Percentiles rank a stretch among this genome's conserved stretches.
Evolutionary conservation across 1,140 invertebrate genomes (phyloP).

Genomic region (Nilaparvata lugens): DNA sequence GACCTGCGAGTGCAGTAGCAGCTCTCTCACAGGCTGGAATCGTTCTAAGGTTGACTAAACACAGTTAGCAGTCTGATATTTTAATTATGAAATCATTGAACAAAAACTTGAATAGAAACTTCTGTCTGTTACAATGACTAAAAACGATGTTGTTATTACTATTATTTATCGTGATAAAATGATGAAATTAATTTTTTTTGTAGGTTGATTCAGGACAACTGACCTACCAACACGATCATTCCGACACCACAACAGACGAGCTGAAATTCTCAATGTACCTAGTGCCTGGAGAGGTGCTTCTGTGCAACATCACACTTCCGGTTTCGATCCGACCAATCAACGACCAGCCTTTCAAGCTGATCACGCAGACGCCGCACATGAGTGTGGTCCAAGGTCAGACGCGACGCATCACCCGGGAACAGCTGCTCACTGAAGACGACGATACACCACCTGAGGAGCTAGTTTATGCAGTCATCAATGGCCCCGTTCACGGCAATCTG

Average conservation of each 20-base stretch:
- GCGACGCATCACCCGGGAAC: conserved; percentile 63
- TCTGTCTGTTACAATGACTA: too few species aligned
- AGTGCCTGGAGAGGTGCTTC: conserved; percentile 57
- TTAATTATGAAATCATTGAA: too few species aligned
- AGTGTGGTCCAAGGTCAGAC: conserved; percentile 71
- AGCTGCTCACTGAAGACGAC: conserved; percentile 75
- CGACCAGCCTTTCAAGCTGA: conserved; percentile 75
- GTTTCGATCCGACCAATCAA: conserved; percentile 80
- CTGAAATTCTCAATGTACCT: conserved; percentile 66
- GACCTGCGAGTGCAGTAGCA: too few species aligned
- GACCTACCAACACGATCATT: conserved; percentile 80
- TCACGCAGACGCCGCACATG: conserved; percentile 66
- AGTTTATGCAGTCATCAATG: conserved; percentile 76
- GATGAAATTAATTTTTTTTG: neutral
- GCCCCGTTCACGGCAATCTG: conserved; percentile 52
- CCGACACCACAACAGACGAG: conserved; percentile 64
- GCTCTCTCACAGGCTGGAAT: too few species aligned
- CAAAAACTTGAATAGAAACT: too few species aligned
- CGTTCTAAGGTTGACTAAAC: too few species aligned
- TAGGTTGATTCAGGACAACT: conserved; percentile 66
- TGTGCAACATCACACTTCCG: conserved; percentile 71
- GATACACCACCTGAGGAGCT: conserved; percentile 76
- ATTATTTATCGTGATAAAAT: too few species aligned
- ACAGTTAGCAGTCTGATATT: too few species aligned
- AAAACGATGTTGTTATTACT: too few species aligned